Evolutionary conservation across 53 echinoderm and acorn worm genomes (phyloP), one percentile per base, ranked within the genome.

Genomic region (Astropecten irregularis): DNA sequence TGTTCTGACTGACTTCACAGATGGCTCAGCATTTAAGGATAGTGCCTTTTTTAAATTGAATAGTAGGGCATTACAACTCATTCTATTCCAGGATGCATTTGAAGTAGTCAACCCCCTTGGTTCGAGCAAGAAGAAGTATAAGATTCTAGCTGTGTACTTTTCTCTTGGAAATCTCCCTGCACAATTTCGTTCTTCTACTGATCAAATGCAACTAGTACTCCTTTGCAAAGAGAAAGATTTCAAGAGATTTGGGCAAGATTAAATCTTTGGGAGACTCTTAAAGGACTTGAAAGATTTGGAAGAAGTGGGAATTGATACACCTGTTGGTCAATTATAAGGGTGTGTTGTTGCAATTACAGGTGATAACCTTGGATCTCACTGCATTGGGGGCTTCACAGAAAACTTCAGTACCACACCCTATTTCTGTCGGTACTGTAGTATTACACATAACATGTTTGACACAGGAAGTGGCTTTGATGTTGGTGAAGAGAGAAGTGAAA

Each of bases 41-140:
- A 86, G 63, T 44, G 30, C 30, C 63, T 83, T 83, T 31, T 83
- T 52, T 73, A 61, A 67, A 8, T 8, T 6, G 42, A 42, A 42
- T 42, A 42, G 42, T 42, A 42, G 42, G 42, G 42, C 42, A 6
- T 42, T 42, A 42, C 42, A 42, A 42, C 42, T 88, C 37, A 76
- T 92, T 32, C 66, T 92, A 31, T 88, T 40, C 49, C 85, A 85
- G 50, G 92, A 92, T 82, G 76, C 37, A 18, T 92, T 92, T 70
- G 89, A 92, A 25, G 44, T 92, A 1, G 85, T 85, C 9, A 92
- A 92, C 48, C 85, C 85, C 31, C 68, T 92, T 2, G 92, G 92
- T 22, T 85, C 85, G 32, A 77, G 84, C 40, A 88, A 64, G 40
- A 92, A 88, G 1, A 88, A 85, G 37, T 81, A 92, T 28, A 92